Evolutionary conservation across 2,888 invertebrate genomes (phyloP), one percentile per base, ranked within the genome.

Genomic region (Euplexia lucipara): DNA sequence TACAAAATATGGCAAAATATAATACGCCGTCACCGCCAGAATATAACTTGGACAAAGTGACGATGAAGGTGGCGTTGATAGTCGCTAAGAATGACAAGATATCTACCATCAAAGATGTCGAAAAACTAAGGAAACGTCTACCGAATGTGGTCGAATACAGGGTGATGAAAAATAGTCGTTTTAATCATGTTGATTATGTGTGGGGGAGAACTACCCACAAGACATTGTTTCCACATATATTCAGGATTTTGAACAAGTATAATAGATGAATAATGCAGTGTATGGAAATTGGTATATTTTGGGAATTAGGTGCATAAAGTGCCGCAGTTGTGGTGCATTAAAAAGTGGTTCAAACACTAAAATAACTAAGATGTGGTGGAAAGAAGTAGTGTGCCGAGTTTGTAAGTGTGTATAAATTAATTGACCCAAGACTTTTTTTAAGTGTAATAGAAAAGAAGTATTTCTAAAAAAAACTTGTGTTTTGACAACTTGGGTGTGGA

Each of bases 171-270:
- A 59, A 67, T 2, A 37, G 44, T 0, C 20, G 42, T 2, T 90
- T 84, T 71, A 86, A 82, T 48, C 91, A 91, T 42, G 54, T 88
- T 4, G 90, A 90, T 41, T 83, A 83, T 22, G 45, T 88, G n/a
- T 91, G 88, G 88, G 89, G 84, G 0, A 63, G 47, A 20, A 68
- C 73, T 18, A 81, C 83, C 2, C 53, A 81, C 14, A 71, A 62
- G n/a, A 57, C 66, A 0, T 58, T 78, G 37, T 84, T 82, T 20
- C 70, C 72, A 4, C 60, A 62, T 35, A 59, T 87, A 70, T 54
- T 84, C 14, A 60, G 80, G 0, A 48, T 74, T 16, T 61, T 87
- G 16, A 66, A 64, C 1, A 75, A 75, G 35, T 81, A 80, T 68
- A 63, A 80, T 61, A 57, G 72, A 52, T 78, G 51, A 77, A 16